phyloP scores from a whole-genome alignment of 2,113 vertebrate genomes.

The Martes martes region DNA sequence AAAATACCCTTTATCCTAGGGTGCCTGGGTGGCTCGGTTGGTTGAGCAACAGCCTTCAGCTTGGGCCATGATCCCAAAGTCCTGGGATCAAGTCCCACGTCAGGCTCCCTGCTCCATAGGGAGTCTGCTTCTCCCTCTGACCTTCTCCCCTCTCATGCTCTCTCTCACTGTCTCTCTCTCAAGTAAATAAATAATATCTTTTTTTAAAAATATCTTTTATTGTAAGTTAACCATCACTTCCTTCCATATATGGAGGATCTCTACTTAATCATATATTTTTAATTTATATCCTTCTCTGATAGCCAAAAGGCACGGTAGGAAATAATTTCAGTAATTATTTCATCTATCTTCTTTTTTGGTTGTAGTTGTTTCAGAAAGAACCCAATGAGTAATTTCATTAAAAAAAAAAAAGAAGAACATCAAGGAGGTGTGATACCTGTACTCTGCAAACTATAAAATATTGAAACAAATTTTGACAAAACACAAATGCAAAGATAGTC shows the following conservation, averaged over 20 bases:
- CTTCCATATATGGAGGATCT: background rate
- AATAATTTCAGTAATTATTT: constrained; percentile 14
- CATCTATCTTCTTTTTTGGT: background rate
- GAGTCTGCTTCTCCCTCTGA: too few species aligned
- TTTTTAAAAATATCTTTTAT: background rate
- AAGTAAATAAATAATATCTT: too few species aligned
- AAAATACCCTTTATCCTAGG: background rate
- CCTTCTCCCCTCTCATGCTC: too few species aligned
- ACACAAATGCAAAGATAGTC: background rate
- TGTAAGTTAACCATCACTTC: background rate
- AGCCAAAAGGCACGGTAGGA: background rate
- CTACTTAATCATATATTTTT: background rate
- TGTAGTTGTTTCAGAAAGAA: background rate
- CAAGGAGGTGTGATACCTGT: background rate
- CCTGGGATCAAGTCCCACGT: too few species aligned
- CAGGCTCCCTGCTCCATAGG: too few species aligned
- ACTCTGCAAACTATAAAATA: background rate
- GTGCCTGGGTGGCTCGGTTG: too few species aligned
- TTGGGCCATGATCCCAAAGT: too few species aligned
- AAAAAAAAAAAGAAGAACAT: background rate
- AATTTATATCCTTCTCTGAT: background rate
- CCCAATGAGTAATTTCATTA: background rate
- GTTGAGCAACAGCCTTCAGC: too few species aligned
- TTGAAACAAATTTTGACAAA: background rate
- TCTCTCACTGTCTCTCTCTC: too few species aligned